Evolutionary conservation across 2,113 vertebrate species (phyloP), one percentile per base, ranked within the genome.

Genomic region (Callipepla squamata): DNA sequence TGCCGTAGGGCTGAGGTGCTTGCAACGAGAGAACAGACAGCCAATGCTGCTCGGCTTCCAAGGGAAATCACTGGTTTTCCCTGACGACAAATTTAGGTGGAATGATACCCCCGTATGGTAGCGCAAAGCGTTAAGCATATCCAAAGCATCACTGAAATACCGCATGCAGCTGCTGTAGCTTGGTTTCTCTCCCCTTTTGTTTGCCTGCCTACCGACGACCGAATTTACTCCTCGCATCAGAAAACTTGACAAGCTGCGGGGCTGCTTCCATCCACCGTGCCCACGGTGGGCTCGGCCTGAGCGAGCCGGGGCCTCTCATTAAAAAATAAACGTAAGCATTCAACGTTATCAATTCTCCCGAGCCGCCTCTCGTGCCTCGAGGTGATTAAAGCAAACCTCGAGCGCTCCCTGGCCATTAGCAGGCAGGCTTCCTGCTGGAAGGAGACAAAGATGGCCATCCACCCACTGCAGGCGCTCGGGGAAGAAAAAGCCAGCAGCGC

Each of bases 21-120:
- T 88, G 92, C 95, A 95, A 79, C 47, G 76, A 94, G 96, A 95
- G 81, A 93, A 90, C 57, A 66, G 53, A 95, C 92, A 97, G 98
- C 95, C 97, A 98, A 96, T 89, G 91, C 94, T 94, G 88, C 96
- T 89, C 95, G 96, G 98, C 97, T 97, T 93, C 94, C 81, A 88
- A 96, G 57, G 88, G 85, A 93, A 91, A 59, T 67, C 75, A 61
- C 1, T 1, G 34, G 89, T 93, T 95, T 81, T 81, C 36, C 16
- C 62, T 69, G 61, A 62, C 85, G 25, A 88, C 82, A 89, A 91
- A 82, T 92, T 94, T 94, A 93, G 85, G 88, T 90, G 90, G 80
- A 94, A 67, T 93, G 88, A 90, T 96, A 96, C 87, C 91, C 91
- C 95, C 83, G 92, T 92, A 82, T 48, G 48, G 78, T 96, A 75